Conservation (phyloP, 2,888 invertebrate genomes). For the Leptinotarsa rubiginosa region DNA sequence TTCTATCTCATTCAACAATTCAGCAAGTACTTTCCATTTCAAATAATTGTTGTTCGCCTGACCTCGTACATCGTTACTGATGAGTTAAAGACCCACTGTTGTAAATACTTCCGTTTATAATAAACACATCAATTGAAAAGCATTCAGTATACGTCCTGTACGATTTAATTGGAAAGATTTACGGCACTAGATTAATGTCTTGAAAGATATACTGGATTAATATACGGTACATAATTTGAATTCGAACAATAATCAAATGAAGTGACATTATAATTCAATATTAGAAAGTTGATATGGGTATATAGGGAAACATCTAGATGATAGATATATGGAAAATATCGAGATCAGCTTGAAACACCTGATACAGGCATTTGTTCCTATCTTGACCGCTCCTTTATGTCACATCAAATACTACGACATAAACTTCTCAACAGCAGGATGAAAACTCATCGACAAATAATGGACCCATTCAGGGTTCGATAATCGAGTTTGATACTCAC, state of each 20-base stretch:
- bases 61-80: slow-evolving; percentile 2
- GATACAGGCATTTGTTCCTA: background rate
- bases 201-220: slow-evolving; percentile 12
- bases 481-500: too few relatives aligned
- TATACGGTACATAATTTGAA: slow-evolving; percentile 19
- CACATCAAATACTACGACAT: background rate
- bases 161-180: slow-evolving; percentile 29
- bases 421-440: too few relatives aligned
- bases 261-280: slow-evolving; percentile 26
- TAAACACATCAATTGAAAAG: slow-evolving; percentile 21
- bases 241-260: slow-evolving; percentile 20
- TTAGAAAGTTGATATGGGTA: slow-evolving; percentile 27
- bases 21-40: background rate
- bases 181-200: slow-evolving; percentile 18
- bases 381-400: background rate
- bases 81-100: slow-evolving; percentile 5
- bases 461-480: too few relatives aligned
- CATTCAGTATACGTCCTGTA: slow-evolving; percentile 18
- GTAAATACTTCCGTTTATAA: slow-evolving; percentile 16
- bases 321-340: slow-evolving; percentile 17
- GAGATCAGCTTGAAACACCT: background rate
- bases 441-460: too few relatives aligned
- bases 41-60: background rate
- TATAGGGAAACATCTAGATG: slow-evolving; percentile 7
- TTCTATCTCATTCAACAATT: background rate